Conservation (phyloP, 2,113 vertebrate genomes). For the Nothobranchius furzeri region DNA sequence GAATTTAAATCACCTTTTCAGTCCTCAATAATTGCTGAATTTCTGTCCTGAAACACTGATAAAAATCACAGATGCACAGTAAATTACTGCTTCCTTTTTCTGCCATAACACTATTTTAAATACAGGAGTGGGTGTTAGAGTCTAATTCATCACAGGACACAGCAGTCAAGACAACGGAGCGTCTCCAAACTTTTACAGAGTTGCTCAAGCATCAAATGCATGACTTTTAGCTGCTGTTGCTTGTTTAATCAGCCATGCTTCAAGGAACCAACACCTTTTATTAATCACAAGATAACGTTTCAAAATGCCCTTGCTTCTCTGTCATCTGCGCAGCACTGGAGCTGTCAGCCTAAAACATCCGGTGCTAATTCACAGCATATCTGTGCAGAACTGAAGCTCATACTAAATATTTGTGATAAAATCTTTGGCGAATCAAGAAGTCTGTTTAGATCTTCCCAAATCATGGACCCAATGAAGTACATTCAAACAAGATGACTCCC, state of each 20-base stretch:
- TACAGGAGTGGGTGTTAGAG: not conserved
- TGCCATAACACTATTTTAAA: not conserved
- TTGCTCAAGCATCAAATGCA: conserved; percentile 70
- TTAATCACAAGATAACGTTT: conserved; percentile 52
- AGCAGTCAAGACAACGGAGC: conserved; percentile 61
- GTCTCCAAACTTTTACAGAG: conserved; percentile 67
- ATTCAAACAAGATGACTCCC: no score
- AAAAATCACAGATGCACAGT: no score
- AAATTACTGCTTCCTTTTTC: no score
- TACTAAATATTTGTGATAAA: conserved; percentile 37
- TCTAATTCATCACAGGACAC: conserved; percentile 64
- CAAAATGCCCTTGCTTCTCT: conserved; percentile 53
- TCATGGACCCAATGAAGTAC: no score
- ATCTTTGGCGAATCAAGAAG: conserved; percentile 5
- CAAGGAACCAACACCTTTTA: conserved; percentile 58
- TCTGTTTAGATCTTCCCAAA: no score
- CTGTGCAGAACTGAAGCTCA: conserved; percentile 35
- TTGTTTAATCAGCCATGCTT: conserved; percentile 66
- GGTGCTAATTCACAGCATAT: conserved; percentile 41
- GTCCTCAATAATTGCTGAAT: conserved; percentile 42
- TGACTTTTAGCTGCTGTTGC: conserved; percentile 66
- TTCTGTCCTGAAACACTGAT: not conserved
- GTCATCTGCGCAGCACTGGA: conserved; percentile 48
- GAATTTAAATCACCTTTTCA: conserved; percentile 43
- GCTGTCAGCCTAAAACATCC: conserved; percentile 56